These are phyloP conservation scores for Sparus aurata DNA, from an alignment of 2,797 vertebrate species.

Conservation along the genomic window DNA sequence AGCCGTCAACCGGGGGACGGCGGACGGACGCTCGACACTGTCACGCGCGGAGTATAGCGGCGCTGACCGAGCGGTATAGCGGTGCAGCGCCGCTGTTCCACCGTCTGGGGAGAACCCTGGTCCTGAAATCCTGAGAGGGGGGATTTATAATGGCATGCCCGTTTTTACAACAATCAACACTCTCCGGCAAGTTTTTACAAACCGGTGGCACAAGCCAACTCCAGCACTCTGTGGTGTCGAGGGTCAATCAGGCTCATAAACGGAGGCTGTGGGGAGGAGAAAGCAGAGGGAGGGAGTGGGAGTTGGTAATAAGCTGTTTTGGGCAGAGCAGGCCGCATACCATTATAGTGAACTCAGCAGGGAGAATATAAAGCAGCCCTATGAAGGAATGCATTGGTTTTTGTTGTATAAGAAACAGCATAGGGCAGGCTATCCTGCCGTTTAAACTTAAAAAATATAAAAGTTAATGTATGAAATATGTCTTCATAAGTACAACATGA, in stretches of 20 bases:
- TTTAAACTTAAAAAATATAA: background rate
- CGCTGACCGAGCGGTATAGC: no score
- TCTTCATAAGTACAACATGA: background rate
- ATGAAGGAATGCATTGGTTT: constrained; percentile 55
- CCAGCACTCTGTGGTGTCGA: constrained; percentile 34
- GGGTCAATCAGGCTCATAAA: constrained; percentile 69
- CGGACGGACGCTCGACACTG: no score
- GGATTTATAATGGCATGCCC: constrained; percentile 51
- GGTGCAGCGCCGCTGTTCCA: no score
- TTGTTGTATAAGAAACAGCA: constrained; percentile 39
- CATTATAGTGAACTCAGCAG: constrained; percentile 72
- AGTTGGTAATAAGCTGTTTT: constrained; percentile 62
- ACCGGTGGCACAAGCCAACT: constrained; percentile 26
- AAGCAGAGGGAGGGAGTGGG: constrained; percentile 30
- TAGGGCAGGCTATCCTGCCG: background rate
- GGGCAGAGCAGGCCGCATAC: constrained; percentile 69
- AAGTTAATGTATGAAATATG: background rate
- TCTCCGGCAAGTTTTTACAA: constrained; percentile 48
- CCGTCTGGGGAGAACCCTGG: no score
- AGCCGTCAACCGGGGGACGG: no score
- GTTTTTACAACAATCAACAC: constrained; percentile 61
- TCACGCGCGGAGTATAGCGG: no score
- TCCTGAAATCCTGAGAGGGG: constrained; percentile 35
- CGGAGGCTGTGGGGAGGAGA: constrained; percentile 44
- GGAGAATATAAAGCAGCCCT: constrained; percentile 60